Conservation (phyloP, 2,113 vertebrate genomes). For the Conger conger region DNA sequence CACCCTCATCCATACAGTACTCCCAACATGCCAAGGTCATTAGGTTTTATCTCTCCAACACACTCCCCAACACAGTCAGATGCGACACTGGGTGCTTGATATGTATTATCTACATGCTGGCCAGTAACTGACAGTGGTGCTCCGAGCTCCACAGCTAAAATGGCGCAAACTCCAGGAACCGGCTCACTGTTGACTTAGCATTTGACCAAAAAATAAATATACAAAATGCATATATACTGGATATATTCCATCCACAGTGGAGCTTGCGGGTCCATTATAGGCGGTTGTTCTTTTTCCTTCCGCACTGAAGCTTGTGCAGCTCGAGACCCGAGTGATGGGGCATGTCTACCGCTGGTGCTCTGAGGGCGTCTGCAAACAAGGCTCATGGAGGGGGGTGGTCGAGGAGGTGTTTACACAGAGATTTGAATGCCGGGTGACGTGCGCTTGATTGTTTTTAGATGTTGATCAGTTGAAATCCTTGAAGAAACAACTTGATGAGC, state of each 20-base stretch:
- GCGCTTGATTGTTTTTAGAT: background rate
- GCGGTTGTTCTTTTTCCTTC: too few relatives aligned
- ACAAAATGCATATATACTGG: background rate
- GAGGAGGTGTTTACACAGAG: background rate
- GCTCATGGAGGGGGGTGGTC: background rate
- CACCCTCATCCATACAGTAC: background rate
- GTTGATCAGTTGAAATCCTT: conserved; percentile 9
- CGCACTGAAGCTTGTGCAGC: background rate
- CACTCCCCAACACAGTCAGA: conserved; percentile 19
- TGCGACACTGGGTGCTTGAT: conserved; percentile 12
- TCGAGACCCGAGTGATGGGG: background rate
- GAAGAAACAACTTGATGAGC: conserved; percentile 13
- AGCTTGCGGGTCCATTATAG: background rate
- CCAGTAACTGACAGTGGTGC: conserved; percentile 24
- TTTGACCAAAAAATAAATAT: background rate
- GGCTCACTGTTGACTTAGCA: background rate
- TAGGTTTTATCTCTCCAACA: background rate
- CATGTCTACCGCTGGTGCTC: background rate
- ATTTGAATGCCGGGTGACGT: background rate
- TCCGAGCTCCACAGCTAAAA: background rate
- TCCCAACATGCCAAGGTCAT: background rate
- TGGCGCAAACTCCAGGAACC: background rate
- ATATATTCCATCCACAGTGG: too few relatives aligned
- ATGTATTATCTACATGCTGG: conserved; percentile 17
- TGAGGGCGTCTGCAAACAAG: background rate